Percentiles rank a stretch among this genome's conserved stretches.
These are phyloP conservation scores for Chirona hameri DNA, from an alignment of 2,888 invertebrate species.

Conservation along the genomic window DNA sequence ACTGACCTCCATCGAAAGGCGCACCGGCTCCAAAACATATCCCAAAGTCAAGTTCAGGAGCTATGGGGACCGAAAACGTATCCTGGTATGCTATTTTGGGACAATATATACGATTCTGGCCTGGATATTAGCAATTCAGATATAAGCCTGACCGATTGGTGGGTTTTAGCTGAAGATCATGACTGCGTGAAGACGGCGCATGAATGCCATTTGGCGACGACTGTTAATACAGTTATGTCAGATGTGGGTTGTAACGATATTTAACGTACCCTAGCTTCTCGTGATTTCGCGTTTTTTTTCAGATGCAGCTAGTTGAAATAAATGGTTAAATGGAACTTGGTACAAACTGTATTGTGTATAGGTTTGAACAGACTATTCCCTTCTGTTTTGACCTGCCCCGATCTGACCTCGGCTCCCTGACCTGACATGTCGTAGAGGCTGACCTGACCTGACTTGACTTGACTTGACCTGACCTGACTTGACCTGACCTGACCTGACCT, in stretches of 20 bases:
- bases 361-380: not conserved
- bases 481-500: too few species aligned
- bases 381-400: not conserved
- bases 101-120: not conserved
- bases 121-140: not conserved
- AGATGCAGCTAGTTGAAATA: not conserved
- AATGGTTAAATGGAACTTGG: not conserved
- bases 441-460: too few species aligned
- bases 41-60: constrained; percentile 88
- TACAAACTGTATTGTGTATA: not conserved
- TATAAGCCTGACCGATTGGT: not conserved
- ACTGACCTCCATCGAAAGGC: constrained; percentile 43
- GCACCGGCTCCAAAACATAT: constrained; percentile 65
- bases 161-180: not conserved
- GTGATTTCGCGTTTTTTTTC: not conserved
- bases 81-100: constrained; percentile 46
- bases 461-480: too few species aligned
- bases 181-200: too few species aligned
- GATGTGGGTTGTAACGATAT: not conserved
- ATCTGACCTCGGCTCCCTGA: not conserved
- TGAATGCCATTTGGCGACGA: not conserved
- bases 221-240: too few species aligned
- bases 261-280: not conserved
- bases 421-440: not conserved
- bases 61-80: constrained; percentile 85